Evolutionary conservation across 2,797 vertebrate genomes (phyloP).

Genomic region (Eutrigla gurnardus): DNA sequence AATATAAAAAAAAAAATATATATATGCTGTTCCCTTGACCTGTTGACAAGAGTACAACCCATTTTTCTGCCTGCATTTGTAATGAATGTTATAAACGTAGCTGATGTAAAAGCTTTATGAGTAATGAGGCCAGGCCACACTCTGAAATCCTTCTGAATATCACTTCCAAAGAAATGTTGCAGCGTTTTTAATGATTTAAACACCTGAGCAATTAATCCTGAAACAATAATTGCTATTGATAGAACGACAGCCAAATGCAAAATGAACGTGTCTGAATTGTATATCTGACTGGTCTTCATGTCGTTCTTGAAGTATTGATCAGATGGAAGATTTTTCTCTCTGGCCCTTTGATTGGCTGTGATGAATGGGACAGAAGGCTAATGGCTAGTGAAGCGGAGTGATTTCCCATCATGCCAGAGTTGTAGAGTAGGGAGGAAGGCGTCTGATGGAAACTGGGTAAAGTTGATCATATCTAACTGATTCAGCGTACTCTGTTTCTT

Average conservation of each 20-base stretch:
- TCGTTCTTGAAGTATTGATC: slow-evolving; percentile 52
- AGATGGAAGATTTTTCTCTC: slow-evolving; percentile 23
- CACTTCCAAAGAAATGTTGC: neutral
- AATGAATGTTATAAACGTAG: slow-evolving; percentile 26
- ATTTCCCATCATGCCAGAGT: slow-evolving; percentile 55
- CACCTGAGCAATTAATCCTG: slow-evolving; percentile 22
- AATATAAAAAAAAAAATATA: slow-evolving; percentile 20
- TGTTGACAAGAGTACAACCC: slow-evolving; percentile 26
- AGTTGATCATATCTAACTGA: slow-evolving; percentile 55
- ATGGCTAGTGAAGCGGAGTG: slow-evolving; percentile 42
- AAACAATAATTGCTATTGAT: slow-evolving; percentile 33
- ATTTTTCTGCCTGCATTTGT: slow-evolving; percentile 32
- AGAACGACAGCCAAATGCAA: slow-evolving; percentile 3
- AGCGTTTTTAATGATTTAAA: slow-evolving; percentile 28
- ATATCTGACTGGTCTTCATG: slow-evolving; percentile 23
- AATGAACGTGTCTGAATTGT: slow-evolving; percentile 5
- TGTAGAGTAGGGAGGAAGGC: slow-evolving; percentile 25
- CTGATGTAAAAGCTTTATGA: neutral
- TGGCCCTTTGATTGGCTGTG: slow-evolving; percentile 41
- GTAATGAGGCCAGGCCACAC: slow-evolving; percentile 21
- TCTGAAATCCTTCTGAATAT: slow-evolving; percentile 6
- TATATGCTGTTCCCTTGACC: neutral
- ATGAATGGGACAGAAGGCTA: slow-evolving; percentile 46
- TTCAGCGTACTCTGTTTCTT: slow-evolving; percentile 14
- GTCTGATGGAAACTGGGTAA: slow-evolving; percentile 41